Conservation (phyloP, 2,888 invertebrate genomes). For the Seira musarum region DNA sequence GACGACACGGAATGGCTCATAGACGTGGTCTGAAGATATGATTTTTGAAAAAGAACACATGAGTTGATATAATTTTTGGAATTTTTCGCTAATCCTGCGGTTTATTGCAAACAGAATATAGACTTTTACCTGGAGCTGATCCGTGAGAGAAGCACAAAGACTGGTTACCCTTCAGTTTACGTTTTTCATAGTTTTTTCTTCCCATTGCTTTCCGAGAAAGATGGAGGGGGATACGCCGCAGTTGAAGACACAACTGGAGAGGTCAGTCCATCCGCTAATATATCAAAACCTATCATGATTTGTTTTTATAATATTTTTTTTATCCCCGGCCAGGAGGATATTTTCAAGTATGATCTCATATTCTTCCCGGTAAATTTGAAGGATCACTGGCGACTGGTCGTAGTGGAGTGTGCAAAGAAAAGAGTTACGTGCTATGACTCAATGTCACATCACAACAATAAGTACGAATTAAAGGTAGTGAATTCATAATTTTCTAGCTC, state of each 20-base stretch:
- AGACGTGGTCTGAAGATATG: slow-evolving; percentile 55
- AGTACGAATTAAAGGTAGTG: slow-evolving; percentile 73
- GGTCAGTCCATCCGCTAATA: slow-evolving; percentile 73
- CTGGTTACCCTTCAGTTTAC: slow-evolving; percentile 82
- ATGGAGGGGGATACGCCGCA: slow-evolving; percentile 76
- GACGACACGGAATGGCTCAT: slow-evolving; percentile 48
- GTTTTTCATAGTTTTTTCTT: slow-evolving; percentile 97
- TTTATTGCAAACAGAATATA: too few species aligned
- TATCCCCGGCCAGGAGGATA: slow-evolving; percentile 77
- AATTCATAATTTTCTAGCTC: not conserved
- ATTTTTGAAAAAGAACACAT: too few species aligned
- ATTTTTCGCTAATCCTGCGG: too few species aligned
- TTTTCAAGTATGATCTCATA: slow-evolving; percentile 88
- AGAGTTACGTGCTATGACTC: slow-evolving; percentile 90
- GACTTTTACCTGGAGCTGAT: slow-evolving; percentile 97
- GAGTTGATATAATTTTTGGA: too few species aligned
- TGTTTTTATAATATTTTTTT: not conserved
- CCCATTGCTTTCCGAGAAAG: slow-evolving; percentile 80
- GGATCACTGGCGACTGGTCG: slow-evolving; percentile 96
- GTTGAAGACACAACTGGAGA: slow-evolving; percentile 93
- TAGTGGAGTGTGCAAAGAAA: slow-evolving; percentile 85
- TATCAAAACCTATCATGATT: not conserved
- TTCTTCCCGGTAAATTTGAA: slow-evolving; percentile 93
- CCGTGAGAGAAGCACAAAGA: slow-evolving; percentile 81
- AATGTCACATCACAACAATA: slow-evolving; percentile 87